phyloP scores from a whole-genome alignment of 1,140 invertebrate species.

The Plectrocnemia conspersa region DNA sequence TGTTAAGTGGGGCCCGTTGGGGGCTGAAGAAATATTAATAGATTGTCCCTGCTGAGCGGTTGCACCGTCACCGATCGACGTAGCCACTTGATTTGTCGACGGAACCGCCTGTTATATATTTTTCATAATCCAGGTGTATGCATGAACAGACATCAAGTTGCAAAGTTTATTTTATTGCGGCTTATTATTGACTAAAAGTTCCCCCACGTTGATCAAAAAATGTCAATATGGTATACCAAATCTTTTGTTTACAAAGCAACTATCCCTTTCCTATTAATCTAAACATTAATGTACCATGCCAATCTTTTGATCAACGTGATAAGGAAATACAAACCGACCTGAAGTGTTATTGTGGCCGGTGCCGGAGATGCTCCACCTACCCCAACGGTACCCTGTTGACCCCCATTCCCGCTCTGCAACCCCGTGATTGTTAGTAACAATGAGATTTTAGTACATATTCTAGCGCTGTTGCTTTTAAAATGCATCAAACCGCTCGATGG shows the following conservation, averaged over 20 bases:
- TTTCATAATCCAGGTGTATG: neutral
- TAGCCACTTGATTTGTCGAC: conserved; percentile 40
- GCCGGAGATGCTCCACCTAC: conserved; percentile 38
- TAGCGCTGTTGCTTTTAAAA: no score
- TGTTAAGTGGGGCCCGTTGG: conserved; percentile 45
- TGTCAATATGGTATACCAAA: no score
- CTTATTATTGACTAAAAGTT: no score
- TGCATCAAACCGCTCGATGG: no score
- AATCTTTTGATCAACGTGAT: no score
- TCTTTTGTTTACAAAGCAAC: no score
- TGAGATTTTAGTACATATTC: neutral
- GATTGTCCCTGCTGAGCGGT: conserved; percentile 41
- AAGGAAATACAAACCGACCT: conserved; percentile 42
- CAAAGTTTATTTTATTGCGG: no score
- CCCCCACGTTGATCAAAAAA: no score
- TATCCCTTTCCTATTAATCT: no score
- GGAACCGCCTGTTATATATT: conserved; percentile 38
- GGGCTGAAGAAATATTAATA: conserved; percentile 40
- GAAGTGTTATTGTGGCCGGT: conserved; percentile 46
- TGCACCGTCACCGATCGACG: conserved; percentile 32
- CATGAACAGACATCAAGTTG: neutral
- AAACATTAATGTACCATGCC: no score
- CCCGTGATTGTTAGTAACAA: no score
- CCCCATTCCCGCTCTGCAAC: conserved; percentile 39
- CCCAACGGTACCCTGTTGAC: conserved; percentile 39